phyloP scores from a whole-genome alignment of 2,888 invertebrate species.

The Dasysyrphus albostriatus region DNA sequence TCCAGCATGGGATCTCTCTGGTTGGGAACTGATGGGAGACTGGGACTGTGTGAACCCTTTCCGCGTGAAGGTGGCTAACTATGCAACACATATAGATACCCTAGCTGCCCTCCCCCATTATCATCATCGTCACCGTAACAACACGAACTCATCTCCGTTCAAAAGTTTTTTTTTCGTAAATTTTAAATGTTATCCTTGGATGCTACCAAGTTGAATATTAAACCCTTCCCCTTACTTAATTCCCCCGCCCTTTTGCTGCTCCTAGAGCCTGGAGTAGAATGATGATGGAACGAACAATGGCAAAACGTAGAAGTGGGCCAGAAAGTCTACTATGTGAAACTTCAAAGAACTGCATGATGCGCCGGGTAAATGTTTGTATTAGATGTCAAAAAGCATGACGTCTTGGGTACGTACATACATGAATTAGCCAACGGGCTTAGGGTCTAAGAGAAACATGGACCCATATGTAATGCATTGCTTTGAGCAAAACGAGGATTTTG shows the following conservation, averaged over 20 bases:
- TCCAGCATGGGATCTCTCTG: constrained; percentile 36
- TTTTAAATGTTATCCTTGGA: constrained; percentile 62
- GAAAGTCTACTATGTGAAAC: constrained; percentile 23
- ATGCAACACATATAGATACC: not conserved
- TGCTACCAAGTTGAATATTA: constrained; percentile 36
- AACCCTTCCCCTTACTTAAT: constrained; percentile 5
- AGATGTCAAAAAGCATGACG: constrained; percentile 69
- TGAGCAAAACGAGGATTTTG: constrained; percentile 8
- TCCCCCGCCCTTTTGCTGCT: not conserved
- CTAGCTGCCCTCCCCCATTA: not conserved
- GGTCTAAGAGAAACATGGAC: not conserved
- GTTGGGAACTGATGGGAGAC: not conserved
- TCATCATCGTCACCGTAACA: constrained; percentile 41
- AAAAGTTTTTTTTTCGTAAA: constrained; percentile 64
- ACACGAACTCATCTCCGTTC: constrained; percentile 48
- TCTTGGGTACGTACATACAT: constrained; percentile 58
- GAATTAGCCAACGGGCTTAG: not conserved
- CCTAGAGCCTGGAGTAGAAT: not conserved
- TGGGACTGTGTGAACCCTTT: not conserved
- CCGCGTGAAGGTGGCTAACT: constrained; percentile 34
- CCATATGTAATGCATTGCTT: constrained; percentile 29
- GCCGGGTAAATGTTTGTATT: constrained; percentile 66
- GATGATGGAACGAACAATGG: constrained; percentile 40
- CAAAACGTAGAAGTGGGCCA: not conserved
- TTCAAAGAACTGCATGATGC: constrained; percentile 60